Percentiles rank a stretch among this genome's conserved stretches.
Conservation (phyloP, 2,113 vertebrate genomes). For the Microtus oregoni region DNA sequence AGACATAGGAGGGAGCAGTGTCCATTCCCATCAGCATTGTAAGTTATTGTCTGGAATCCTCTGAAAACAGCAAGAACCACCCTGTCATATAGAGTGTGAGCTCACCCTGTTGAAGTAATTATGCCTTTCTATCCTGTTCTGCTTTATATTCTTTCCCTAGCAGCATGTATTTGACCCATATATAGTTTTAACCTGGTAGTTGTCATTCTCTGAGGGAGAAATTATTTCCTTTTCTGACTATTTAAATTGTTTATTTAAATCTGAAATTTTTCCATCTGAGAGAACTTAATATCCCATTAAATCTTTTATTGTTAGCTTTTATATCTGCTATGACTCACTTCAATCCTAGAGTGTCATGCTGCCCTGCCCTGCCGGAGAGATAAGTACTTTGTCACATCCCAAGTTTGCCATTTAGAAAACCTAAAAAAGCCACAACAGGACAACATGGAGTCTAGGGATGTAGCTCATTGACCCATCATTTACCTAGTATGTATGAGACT, state of each 20-base stretch:
- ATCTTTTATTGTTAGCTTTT: neutral
- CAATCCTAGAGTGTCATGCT: neutral
- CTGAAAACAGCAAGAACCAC: neutral
- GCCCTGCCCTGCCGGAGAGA: neutral
- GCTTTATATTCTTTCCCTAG: neutral
- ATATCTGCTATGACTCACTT: neutral
- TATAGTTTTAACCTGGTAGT: neutral
- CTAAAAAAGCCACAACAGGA: neutral
- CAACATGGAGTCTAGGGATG: neutral
- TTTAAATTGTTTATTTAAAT: conserved; percentile 50
- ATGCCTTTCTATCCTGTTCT: neutral
- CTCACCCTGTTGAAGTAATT: conserved; percentile 5
- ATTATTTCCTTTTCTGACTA: neutral
- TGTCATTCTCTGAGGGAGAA: neutral
- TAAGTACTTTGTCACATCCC: conserved; percentile 42
- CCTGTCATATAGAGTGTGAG: neutral
- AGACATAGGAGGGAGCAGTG: neutral
- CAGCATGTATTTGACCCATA: neutral
- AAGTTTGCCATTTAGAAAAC: conserved; percentile 30
- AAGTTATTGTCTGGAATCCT: neutral
- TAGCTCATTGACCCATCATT: neutral
- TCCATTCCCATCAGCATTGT: conserved; percentile 32
- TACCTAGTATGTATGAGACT: neutral
- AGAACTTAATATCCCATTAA: conserved; percentile 11
- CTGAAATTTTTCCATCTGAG: conserved; percentile 19